phyloP scores from a whole-genome alignment of 1,140 invertebrate genomes.

The Hyles euphorbiae region DNA sequence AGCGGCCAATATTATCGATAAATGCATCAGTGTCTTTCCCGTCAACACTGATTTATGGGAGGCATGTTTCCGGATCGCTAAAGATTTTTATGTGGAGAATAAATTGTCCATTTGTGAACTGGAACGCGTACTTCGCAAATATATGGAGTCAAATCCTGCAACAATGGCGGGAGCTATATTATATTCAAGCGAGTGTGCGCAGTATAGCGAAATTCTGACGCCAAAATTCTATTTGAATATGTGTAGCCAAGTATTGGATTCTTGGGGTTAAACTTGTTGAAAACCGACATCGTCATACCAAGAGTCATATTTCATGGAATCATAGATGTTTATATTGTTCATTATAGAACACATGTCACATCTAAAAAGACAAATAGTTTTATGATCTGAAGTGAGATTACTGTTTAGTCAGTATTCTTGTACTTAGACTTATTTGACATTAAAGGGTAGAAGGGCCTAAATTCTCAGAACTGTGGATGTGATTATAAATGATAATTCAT shows the following conservation, averaged over 20 bases:
- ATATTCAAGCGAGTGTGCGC: constrained; percentile 60
- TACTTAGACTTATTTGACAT: too few relatives aligned
- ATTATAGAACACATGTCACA: too few relatives aligned
- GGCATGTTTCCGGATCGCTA: constrained; percentile 51
- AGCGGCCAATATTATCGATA: constrained; percentile 54
- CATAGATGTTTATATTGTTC: too few relatives aligned
- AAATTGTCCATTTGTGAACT: constrained; percentile 45
- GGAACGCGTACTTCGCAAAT: constrained; percentile 55
- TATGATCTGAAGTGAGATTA: too few relatives aligned
- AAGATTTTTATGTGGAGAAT: constrained; percentile 60
- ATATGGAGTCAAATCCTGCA: constrained; percentile 54
- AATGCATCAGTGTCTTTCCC: constrained; percentile 57
- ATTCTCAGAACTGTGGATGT: too few relatives aligned
- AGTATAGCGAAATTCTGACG: constrained; percentile 55
- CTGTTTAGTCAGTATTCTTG: too few relatives aligned
- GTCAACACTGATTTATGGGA: constrained; percentile 58
- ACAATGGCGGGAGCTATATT: constrained; percentile 62
- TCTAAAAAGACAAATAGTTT: too few relatives aligned
- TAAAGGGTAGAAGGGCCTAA: too few relatives aligned
- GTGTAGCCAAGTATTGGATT: constrained; percentile 59
- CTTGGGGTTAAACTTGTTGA: constrained; percentile 47
- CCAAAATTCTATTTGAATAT: constrained; percentile 65
- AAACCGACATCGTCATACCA: too few relatives aligned
- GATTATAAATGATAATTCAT: too few relatives aligned
- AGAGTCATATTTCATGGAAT: too few relatives aligned